These are phyloP conservation scores for Petrocephalus zakoni DNA, from an alignment of 2,113 vertebrate species.

Conservation along the genomic window DNA sequence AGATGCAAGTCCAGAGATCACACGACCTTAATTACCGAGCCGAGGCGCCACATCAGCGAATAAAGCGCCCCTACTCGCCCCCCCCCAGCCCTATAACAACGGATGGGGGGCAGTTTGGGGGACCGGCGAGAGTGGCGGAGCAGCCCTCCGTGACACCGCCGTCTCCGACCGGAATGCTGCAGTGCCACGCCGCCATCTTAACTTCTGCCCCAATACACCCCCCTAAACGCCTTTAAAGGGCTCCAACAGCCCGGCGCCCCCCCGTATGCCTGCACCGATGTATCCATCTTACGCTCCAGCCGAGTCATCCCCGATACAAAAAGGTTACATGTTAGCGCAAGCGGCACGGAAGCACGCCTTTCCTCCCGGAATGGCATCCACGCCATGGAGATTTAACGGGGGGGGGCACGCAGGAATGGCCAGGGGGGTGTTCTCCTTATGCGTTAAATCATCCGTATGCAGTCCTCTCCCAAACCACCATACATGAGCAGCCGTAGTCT, in stretches of 20 bases:
- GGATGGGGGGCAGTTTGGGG: background rate
- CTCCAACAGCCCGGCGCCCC: slow-evolving; percentile 11
- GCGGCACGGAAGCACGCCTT: background rate
- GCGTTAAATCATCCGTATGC: background rate
- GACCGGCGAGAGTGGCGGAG: background rate
- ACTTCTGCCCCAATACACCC: slow-evolving; percentile 55
- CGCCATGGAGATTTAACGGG: background rate
- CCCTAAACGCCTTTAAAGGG: slow-evolving; percentile 44
- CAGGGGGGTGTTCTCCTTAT: background rate
- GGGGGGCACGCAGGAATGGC: background rate
- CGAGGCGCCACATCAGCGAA: background rate
- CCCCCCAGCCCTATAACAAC: background rate
- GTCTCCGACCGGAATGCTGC: slow-evolving; percentile 60
- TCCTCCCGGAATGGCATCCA: background rate
- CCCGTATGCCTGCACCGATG: background rate
- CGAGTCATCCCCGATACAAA: background rate
- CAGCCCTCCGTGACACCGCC: slow-evolving; percentile 11
- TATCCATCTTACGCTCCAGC: background rate
- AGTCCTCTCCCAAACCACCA: background rate
- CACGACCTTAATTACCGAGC: background rate
- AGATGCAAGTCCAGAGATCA: background rate
- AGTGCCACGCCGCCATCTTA: slow-evolving; percentile 96
- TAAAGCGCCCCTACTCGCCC: background rate
- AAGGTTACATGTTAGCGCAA: background rate
- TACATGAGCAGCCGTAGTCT: background rate